Base-by-base conservation (phyloP, 2,888 invertebrate species). In the Caenorhabditis sp. region DNA sequence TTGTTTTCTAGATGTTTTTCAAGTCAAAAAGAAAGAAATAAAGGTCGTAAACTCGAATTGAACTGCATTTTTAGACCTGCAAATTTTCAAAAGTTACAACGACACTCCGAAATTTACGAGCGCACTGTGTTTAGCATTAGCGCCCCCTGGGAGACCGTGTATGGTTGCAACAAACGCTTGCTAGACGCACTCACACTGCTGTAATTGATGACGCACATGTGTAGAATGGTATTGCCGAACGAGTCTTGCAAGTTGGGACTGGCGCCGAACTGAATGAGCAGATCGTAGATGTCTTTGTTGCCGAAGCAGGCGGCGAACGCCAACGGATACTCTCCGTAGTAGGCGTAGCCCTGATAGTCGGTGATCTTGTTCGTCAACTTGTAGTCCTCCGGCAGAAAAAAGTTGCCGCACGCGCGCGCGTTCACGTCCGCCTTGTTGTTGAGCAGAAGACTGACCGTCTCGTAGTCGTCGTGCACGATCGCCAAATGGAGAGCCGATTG, bases 191-290 rank as follows among this genome's bases (percentile, higher is more conserved):
- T 90, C 90, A 96, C 96, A 92, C 95, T 91, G 90, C 97, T 96
- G 91, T 98, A 96, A 89, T 95, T 94, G 74, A 99, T 96, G 39
- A 99, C 98, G 37, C 98, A 95, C 96, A 99, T 97, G 89, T 99
- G 99, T n/a, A 99, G 92, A 79, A 97, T 95, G 93, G 96, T 97
- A 89, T 99, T 99, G 11, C 99, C 99, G 89, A 96, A 97, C 0
- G 94, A 93, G 90, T 99, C 98, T 89, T 95, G 94, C 7, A 93
- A 92, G 90, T 99, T 96, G 0, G 98, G 98, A 90, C 98, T 93
- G 0, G 97, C 96, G 1, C 94, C 96, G 50, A 93, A 93, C 86
- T 96, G 95, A 61, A 97, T 91, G 1, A 99, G 92, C 74, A 96
- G 92, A 91, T 99, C 98, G 89, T 99, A 99, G 11, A 96, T 96